phyloP scores from a whole-genome alignment of 2,888 invertebrate genomes.

The Andrena fulva region DNA sequence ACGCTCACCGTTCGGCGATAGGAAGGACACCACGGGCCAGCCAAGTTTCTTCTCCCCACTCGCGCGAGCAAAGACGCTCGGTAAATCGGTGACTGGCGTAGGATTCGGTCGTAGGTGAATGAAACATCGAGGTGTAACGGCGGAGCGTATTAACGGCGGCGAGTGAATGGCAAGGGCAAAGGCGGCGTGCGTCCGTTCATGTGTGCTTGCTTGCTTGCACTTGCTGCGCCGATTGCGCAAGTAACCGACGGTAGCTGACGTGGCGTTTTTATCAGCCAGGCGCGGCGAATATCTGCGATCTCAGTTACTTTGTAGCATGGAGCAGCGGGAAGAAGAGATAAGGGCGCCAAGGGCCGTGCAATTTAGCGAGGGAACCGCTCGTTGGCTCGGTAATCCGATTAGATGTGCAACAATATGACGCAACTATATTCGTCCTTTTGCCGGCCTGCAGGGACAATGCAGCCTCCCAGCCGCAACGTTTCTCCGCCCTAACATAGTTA shows the following conservation, averaged over 20 bases:
- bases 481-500: no score
- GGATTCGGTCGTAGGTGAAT: conserved; percentile 52
- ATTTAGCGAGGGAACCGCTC: no score
- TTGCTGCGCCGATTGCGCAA: conserved; percentile 41
- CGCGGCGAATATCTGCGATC: neutral
- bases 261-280: neutral
- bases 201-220: conserved; percentile 16
- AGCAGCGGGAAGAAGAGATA: no score
- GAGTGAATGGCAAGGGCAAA: conserved; percentile 57
- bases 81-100: conserved; percentile 10
- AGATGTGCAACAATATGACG: no score
- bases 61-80: neutral
- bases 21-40: neutral
- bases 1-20: neutral
- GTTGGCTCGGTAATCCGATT: no score
- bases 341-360: no score
- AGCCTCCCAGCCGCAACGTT: no score
- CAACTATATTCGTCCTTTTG: no score
- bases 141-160: conserved; percentile 42
- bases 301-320: no score
- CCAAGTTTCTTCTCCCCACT: conserved; percentile 1
- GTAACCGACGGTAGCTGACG: conserved; percentile 39
- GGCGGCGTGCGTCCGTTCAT: neutral
- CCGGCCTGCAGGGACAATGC: no score
- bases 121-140: conserved; percentile 46